Base-by-base conservation (phyloP, 2,888 invertebrate genomes). In the Platycheirus rosarum region DNA sequence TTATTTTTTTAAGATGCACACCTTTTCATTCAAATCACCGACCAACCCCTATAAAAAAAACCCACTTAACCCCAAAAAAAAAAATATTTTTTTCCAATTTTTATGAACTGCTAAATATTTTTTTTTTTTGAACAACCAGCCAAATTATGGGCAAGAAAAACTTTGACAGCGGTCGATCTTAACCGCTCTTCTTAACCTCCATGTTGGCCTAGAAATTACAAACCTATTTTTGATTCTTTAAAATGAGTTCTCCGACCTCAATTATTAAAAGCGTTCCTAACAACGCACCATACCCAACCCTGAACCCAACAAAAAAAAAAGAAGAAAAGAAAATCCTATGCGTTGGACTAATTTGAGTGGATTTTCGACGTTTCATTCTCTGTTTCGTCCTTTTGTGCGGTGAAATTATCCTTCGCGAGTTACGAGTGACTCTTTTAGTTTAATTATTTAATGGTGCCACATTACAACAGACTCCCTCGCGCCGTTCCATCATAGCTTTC, bases 401-500 rank as follows among this genome's bases (percentile, higher is more conserved):
- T 6, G 5, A 29, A 44, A 16, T 42, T 26, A 14, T 44, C 0
- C 26, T 42, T 8, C 8, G 7, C 11, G 9, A 40, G 23, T 26
- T 32, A 32, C 37, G n/a, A 37, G 55, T 57, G 13, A 60, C 29
- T 70, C n/a, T 75, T 51, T 60, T 49, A 44, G 37, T 80, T 75
- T 75, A 70, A 70, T 70, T 75, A 65, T 65, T 75, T 65, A 79
- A 79, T 60, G 65, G 37, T 35, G 49, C 49, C 51, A 37, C 65
- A 69, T 66, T 63, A 74, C 55, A 48, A 63, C 63, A 74, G 53
- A 76, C 40, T 65, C 46, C 40, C 40, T 8, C 13, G 18, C 20
- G n/a, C n/a, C n/a, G n/a, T n/a, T n/a, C n/a, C 13, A 32, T 57
- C 18, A 40, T 69, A 53, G 60, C 37, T 51, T 40, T 23, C 13